Base-by-base conservation (phyloP, 2,113 vertebrate genomes). In the Chauna torquata region DNA sequence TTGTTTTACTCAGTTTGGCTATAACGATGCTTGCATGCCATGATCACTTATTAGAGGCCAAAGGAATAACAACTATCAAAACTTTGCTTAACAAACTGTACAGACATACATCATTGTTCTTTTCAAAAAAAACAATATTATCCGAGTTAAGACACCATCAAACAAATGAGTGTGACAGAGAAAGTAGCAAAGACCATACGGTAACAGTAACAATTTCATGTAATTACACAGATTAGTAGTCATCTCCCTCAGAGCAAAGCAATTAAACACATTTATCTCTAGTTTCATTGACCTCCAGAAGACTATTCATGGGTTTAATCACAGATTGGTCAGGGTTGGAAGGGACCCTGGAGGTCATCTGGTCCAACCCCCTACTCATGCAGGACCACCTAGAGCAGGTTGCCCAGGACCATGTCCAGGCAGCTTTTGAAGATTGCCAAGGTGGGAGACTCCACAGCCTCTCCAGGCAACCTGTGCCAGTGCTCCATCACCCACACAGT, bases 161-260 rank as follows among this genome's bases (percentile, higher is more conserved):
- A 91, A 88, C 24, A 77, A 57, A 50, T 50, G 3, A 83, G 13
- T 16, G 55, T 70, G 80, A 70, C 10, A 42, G 15, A 57, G 25
- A 15, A 52, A 52, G 50, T 12, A 78, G 14, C 8, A 62, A 75
- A 87, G 55, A 62, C 59, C n/a, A 90, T 70, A 14, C 12, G 83
- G 91, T 58, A 95, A 78, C 30, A 77, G 44, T 2, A 86, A 32
- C 68, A 92, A 58, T 38, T 76, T 34, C 57, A 75, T 36, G 59
- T 78, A 86, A 94, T 62, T 75, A 89, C 69, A 87, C 18, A 94
- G 82, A 95, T 91, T 66, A 96, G 65, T 17, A 87, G 40, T 34
- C 69, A 62, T n/a, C 27, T 86, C 47, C 89, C 81, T 77, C 13
- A 2, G 42, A 69, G 27, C 80, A 89, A 84, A 89, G 42, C 89